These are phyloP conservation scores for Tympanoctomys barrerae DNA, from an alignment of 2,797 vertebrate genomes.

Conservation along the genomic window DNA sequence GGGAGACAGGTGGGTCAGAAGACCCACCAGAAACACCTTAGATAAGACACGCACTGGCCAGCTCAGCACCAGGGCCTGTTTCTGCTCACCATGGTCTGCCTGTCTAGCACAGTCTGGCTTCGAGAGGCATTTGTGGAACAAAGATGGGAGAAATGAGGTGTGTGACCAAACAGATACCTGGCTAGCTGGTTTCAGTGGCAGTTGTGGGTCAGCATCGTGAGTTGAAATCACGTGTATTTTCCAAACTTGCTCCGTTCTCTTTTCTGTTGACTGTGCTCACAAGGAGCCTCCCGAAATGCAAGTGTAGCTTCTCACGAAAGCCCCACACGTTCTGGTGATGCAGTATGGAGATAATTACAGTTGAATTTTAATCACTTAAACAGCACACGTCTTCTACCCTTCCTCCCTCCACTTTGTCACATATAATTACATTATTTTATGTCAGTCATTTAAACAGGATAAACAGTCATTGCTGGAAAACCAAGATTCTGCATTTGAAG, in stretches of 20 bases:
- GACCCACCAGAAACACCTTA: neutral
- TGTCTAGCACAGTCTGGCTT: neutral
- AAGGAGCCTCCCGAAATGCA: slow-evolving; percentile 16
- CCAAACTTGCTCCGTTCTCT: neutral
- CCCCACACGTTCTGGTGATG: neutral
- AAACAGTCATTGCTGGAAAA: slow-evolving; percentile 66
- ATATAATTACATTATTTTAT: slow-evolving; percentile 55
- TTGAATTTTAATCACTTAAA: slow-evolving; percentile 43
- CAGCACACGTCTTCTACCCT: neutral
- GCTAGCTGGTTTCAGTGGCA: neutral
- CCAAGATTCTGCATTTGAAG: slow-evolving; percentile 58
- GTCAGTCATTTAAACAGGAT: slow-evolving; percentile 36
- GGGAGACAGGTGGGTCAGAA: neutral
- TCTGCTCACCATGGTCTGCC: neutral
- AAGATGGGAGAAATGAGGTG: neutral
- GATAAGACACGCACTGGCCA: neutral
- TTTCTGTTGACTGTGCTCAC: neutral
- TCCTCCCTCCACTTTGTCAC: slow-evolving; percentile 35
- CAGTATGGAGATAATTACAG: slow-evolving; percentile 55
- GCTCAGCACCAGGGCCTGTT: neutral
- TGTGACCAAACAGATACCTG: neutral
- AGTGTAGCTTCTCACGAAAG: slow-evolving; percentile 25
- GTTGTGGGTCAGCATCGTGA: neutral
- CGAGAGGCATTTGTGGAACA: neutral
- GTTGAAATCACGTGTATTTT: slow-evolving; percentile 55